Evolutionary conservation across 2,888 invertebrate genomes (phyloP), one percentile per base, ranked within the genome.

Genomic region (Labia minor): DNA sequence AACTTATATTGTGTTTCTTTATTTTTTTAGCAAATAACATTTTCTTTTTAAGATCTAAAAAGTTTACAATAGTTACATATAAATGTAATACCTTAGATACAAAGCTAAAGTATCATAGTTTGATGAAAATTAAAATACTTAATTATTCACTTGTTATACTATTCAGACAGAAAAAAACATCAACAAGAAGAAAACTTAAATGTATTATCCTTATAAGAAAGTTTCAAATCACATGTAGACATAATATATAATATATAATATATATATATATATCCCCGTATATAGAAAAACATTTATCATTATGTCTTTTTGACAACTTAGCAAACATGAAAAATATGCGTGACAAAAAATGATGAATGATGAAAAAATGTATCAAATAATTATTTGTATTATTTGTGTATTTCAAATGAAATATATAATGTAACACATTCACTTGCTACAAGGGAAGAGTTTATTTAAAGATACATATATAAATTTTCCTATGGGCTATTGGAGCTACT

Each of bases 401-500:
- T 16, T 49, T 49, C 16, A 49, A 49, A 10, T 49, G 14, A 33
- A 33, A 33, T n/a, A n/a, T n/a, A n/a, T n/a, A 26, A 26, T 26
- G 26, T n/a, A 49, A 49, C 49, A 49, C 49, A 14, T 49, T 49
- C 49, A 49, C 49, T 49, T 49, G 49, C 49, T 26, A 26, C 4
- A 26, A 26, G 26, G 26, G 8, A 26, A n/a, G 33, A 49, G 14
- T 49, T 49, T 49, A 49, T 49, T n/a, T 49, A n/a, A n/a, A 16
- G 14, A 49, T 49, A 16, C 16, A 49, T 33, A 49, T 49, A 49
- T 4, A 26, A 8, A 26, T 26, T 6, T 26, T 26, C 26, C 16
- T 49, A 49, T 8, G 49, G 49, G 49, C 49, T 49, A 49, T 49
- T 49, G 16, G 49, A 49, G n/a, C 49, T 49, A 49, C 49, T 49